Conservation (phyloP, 2,797 vertebrate species). For the Orestias chungarensis region DNA sequence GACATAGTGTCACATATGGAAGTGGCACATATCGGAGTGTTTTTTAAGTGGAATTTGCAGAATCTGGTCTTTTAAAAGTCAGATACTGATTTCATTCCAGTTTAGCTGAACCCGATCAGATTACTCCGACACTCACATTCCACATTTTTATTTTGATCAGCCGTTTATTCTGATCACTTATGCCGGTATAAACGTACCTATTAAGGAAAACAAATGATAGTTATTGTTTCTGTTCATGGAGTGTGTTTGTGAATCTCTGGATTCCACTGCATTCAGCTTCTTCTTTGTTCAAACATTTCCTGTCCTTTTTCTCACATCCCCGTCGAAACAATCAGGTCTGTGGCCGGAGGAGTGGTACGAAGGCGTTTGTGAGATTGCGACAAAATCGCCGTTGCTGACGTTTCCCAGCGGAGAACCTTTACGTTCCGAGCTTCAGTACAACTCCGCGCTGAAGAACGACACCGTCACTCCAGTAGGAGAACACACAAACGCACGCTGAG, state of each 20-base stretch:
- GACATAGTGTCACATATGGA: too few species aligned
- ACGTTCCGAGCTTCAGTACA: conserved; percentile 95
- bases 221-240: not conserved
- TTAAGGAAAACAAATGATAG: not conserved
- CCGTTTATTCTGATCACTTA: too few species aligned
- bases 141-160: too few species aligned
- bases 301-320: not conserved
- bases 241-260: not conserved
- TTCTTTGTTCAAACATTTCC: not conserved
- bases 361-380: conserved; percentile 95
- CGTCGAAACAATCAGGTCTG: conserved; percentile 78
- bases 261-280: not conserved
- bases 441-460: conserved; percentile 96
- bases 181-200: too few species aligned
- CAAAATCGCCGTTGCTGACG: conserved; percentile 93
- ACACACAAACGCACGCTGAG: not conserved
- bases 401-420: conserved; percentile 96
- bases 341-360: conserved; percentile 99
- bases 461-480: conserved; percentile 88
- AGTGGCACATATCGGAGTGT: too few species aligned
- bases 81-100: too few species aligned
- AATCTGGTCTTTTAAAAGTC: too few species aligned
- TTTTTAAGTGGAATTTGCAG: too few species aligned
- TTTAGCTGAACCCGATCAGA: too few species aligned
- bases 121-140: too few species aligned